These are phyloP conservation scores for Drosophila willistoni DNA, from an alignment of 1,140 invertebrate species.

Conservation along the genomic window DNA sequence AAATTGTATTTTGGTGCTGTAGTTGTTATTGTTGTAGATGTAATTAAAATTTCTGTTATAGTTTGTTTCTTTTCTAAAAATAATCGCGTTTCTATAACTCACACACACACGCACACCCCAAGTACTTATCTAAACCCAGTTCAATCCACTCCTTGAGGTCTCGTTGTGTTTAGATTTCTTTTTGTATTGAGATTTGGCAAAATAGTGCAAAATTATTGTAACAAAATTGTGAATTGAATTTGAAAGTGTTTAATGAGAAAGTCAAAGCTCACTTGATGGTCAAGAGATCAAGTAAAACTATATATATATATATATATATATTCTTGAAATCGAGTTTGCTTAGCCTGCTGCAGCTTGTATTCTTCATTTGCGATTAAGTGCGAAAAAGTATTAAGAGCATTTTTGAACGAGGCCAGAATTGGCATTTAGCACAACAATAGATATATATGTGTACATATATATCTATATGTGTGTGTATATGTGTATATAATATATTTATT, in stretches of 20 bases:
- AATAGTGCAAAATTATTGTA: no score
- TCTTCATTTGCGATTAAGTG: conserved; percentile 6
- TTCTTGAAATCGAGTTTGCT: background rate
- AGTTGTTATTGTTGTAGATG: conserved; percentile 3
- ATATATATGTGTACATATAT: background rate
- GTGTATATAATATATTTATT: conserved; percentile 2
- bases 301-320: background rate
- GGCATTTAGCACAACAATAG: conserved; percentile 6
- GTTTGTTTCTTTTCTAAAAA: background rate
- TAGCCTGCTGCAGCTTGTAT: conserved; percentile 2
- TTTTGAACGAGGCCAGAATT: conserved; percentile 13
- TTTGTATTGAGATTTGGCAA: no score
- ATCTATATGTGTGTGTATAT: background rate
- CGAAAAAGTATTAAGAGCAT: conserved; percentile 4
- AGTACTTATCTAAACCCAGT: no score
- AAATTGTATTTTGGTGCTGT: conserved; percentile 20
- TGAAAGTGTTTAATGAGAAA: background rate
- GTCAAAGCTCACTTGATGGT: background rate
- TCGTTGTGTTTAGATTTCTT: no score
- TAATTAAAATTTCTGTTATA: conserved; percentile 29
- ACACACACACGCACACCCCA: no score
- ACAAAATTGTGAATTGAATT: background rate
- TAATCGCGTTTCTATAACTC: background rate
- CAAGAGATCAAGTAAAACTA: background rate
- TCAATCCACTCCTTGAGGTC: no score